A percentile compares a stretch with the other conserved stretches of the same genome.
Conservation (phyloP, 2,797 vertebrate species). For the Lagorchestes hirsutus region DNA sequence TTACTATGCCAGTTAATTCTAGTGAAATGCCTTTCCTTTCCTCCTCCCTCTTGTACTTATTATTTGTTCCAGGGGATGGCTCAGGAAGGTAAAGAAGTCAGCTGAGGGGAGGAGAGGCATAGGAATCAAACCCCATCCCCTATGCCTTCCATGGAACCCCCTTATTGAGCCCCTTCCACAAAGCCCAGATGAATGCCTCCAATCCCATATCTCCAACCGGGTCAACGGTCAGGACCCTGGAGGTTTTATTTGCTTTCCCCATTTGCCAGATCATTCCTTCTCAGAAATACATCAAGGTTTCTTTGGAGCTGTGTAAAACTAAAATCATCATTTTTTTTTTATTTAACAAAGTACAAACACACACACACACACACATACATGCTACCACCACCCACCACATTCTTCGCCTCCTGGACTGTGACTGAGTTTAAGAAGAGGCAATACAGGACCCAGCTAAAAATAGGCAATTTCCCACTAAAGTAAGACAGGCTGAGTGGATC, state of each 20-base stretch:
- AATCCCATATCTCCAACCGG: rapidly evolving
- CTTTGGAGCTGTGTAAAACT: neutral
- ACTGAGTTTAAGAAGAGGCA: neutral
- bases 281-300: neutral
- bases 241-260: no score
- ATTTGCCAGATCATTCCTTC: neutral
- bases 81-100: neutral
- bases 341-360: neutral
- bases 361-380: neutral
- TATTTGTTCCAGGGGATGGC: neutral
- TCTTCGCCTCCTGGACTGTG: neutral
- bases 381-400: neutral
- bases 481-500: neutral
- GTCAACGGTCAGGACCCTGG: neutral
- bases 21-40: neutral
- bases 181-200: neutral
- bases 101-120: neutral
- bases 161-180: neutral
- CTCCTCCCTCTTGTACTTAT: neutral
- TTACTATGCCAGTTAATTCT: neutral
- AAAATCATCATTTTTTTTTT: neutral
- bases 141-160: no score
- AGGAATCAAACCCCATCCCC: neutral
- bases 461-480: neutral
- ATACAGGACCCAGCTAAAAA: neutral